Evolutionary conservation across 2,797 vertebrate genomes (phyloP).

Genomic region (Pempheris klunzingeri): DNA sequence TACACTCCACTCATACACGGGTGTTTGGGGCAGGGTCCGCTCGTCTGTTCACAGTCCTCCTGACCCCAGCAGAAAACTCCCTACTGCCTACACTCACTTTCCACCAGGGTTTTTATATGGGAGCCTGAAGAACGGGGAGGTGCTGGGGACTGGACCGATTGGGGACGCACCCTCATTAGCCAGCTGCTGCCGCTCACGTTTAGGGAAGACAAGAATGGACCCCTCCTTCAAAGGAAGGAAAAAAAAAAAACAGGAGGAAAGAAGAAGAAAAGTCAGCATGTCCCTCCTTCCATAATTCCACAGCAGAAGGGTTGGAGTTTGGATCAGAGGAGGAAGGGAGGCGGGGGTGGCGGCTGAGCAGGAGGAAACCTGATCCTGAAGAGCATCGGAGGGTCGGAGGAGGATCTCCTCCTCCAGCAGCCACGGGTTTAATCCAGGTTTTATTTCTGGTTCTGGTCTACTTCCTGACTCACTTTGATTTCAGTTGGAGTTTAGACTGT

Average conservation of each 20-base stretch:
- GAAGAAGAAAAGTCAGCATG: constrained; percentile 59
- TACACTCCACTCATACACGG: constrained; percentile 96
- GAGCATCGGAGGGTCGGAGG: constrained; percentile 64
- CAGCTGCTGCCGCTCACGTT: constrained; percentile 79
- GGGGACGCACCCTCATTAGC: constrained; percentile 78
- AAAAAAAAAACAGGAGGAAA: constrained; percentile 49
- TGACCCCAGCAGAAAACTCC: constrained; percentile 97
- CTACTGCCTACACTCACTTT: constrained; percentile 93
- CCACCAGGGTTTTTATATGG: constrained; percentile 92
- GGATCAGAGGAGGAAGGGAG: constrained; percentile 81
- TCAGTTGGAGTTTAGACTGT: constrained; percentile 4
- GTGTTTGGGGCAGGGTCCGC: constrained; percentile 87
- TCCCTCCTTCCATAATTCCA: constrained; percentile 84
- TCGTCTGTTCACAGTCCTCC: constrained; percentile 85
- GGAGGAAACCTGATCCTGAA: constrained; percentile 76
- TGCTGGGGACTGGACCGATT: constrained; percentile 79
- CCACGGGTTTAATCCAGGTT: constrained; percentile 54
- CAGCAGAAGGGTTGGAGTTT: constrained; percentile 64
- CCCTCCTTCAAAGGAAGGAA: constrained; percentile 76
- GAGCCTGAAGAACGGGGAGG: constrained; percentile 85
- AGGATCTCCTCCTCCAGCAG: constrained; percentile 68
- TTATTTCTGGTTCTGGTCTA: constrained; percentile 53
- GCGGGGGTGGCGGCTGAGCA: too few species aligned
- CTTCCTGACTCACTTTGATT: constrained; percentile 59
- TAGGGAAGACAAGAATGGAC: constrained; percentile 80